A percentile compares a stretch with the other conserved stretches of the same genome.
Evolutionary conservation across 2,888 invertebrate species (phyloP).

Genomic region (Oligia latruncula): DNA sequence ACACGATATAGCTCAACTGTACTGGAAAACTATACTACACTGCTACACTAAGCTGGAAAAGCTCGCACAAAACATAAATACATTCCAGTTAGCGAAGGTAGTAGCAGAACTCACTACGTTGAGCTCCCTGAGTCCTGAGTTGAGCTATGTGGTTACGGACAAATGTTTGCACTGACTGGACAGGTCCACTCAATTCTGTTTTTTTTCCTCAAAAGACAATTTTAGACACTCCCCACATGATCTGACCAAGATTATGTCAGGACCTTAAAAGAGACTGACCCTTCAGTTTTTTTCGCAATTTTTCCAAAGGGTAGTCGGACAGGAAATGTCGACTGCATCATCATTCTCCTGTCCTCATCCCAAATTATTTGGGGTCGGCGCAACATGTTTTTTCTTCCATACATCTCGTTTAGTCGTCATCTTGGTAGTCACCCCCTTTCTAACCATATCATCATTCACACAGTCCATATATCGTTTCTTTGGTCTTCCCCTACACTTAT

Average conservation of each 20-base stretch:
- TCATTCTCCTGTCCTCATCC: background rate
- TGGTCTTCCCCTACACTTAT: background rate
- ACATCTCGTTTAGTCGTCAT: too few species aligned
- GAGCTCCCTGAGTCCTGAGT: too few species aligned
- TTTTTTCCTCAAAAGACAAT: too few species aligned
- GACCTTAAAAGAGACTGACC: background rate
- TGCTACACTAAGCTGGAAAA: background rate
- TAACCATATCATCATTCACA: too few species aligned
- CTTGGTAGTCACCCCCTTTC: too few species aligned
- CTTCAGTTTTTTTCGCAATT: background rate
- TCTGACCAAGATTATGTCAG: background rate
- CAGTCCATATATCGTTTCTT: background rate
- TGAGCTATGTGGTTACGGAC: background rate
- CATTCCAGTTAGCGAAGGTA: background rate
- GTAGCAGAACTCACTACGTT: too few species aligned
- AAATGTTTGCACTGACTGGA: background rate
- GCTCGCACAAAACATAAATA: background rate
- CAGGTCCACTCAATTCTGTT: too few species aligned
- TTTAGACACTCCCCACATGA: background rate
- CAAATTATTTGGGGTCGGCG: background rate
- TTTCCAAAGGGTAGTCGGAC: too few species aligned
- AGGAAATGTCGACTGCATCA: too few species aligned
- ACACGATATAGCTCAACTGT: background rate
- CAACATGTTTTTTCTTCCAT: too few species aligned
- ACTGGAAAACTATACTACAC: background rate